Evolutionary conservation across 2,113 vertebrate genomes (phyloP).

Genomic region (Hippocampus mohnikei): DNA sequence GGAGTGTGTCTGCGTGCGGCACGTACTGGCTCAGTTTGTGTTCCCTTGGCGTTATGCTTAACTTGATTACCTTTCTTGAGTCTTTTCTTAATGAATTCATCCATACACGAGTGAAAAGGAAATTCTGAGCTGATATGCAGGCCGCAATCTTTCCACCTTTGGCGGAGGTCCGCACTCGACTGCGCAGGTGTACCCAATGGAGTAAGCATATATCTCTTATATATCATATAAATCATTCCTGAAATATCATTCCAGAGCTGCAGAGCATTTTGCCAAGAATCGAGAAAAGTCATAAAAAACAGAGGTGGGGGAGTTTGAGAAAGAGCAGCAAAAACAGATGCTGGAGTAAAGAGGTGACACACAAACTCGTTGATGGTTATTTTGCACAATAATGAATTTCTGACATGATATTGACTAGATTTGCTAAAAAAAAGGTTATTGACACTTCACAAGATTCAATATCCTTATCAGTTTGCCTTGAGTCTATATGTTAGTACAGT

Average conservation of each 20-base stretch:
- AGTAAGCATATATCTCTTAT: no score
- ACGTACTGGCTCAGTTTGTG: neutral
- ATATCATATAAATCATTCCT: no score
- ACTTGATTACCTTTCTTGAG: neutral
- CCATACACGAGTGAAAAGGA: neutral
- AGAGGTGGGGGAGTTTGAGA: conserved; percentile 11
- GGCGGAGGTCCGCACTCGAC: neutral
- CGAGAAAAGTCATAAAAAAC: neutral
- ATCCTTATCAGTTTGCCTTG: no score
- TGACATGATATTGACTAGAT: no score
- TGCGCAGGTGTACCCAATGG: neutral
- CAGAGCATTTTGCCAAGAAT: neutral
- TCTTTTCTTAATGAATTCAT: neutral
- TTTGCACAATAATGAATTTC: neutral
- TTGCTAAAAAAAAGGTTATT: no score
- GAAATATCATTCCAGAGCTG: neutral
- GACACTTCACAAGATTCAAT: no score
- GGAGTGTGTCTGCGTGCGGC: no score
- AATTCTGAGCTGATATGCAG: neutral
- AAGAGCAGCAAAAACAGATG: conserved; percentile 51
- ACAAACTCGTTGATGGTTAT: conserved; percentile 32
- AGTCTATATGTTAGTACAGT: no score
- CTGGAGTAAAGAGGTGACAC: conserved; percentile 28
- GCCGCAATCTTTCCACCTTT: neutral
- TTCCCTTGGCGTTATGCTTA: neutral